A percentile compares a stretch with the other conserved stretches of the same genome.
Conservation (phyloP, 2,888 invertebrate genomes). For the Acutogordius australiensis region DNA sequence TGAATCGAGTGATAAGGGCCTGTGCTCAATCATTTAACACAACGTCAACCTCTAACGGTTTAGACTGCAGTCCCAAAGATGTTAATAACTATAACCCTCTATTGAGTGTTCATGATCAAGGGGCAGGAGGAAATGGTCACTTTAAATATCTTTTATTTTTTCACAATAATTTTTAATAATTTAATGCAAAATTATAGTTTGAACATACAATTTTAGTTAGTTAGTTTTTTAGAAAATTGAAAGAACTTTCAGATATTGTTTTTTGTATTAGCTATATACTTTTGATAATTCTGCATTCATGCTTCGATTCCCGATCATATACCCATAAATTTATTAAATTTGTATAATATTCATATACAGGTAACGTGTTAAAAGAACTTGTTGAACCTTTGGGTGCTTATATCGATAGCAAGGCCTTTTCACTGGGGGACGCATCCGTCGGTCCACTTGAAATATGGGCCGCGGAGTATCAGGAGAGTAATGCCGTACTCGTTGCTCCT, state of each 20-base stretch:
- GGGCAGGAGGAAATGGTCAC: slow-evolving; percentile 61
- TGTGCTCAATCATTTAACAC: slow-evolving; percentile 71
- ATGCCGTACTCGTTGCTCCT: slow-evolving; percentile 48
- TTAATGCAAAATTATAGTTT: too few species aligned
- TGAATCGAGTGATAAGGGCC: slow-evolving; percentile 65
- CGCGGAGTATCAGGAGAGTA: slow-evolving; percentile 83
- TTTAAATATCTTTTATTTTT: too few species aligned
- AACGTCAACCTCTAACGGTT: too few species aligned
- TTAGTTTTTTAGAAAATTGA: neutral
- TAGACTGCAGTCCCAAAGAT: neutral
- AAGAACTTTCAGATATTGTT: too few species aligned
- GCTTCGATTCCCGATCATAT: slow-evolving; percentile 5
- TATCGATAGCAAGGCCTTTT: slow-evolving; percentile 52
- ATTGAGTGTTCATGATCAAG: slow-evolving; percentile 82
- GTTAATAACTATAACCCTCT: slow-evolving; percentile 50
- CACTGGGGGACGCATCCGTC: slow-evolving; percentile 72
- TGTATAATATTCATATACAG: slow-evolving; percentile 24
- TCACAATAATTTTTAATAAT: too few species aligned
- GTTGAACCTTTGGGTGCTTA: slow-evolving; percentile 76
- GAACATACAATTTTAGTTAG: too few species aligned
- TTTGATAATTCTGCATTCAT: neutral
- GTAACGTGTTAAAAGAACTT: slow-evolving; percentile 80
- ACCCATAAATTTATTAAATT: neutral
- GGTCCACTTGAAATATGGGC: slow-evolving; percentile 81
- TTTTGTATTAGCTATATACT: too few species aligned